Evolutionary conservation across 2,888 invertebrate species (phyloP), one percentile per base, ranked within the genome.

Genomic region (Julus scandinavius): DNA sequence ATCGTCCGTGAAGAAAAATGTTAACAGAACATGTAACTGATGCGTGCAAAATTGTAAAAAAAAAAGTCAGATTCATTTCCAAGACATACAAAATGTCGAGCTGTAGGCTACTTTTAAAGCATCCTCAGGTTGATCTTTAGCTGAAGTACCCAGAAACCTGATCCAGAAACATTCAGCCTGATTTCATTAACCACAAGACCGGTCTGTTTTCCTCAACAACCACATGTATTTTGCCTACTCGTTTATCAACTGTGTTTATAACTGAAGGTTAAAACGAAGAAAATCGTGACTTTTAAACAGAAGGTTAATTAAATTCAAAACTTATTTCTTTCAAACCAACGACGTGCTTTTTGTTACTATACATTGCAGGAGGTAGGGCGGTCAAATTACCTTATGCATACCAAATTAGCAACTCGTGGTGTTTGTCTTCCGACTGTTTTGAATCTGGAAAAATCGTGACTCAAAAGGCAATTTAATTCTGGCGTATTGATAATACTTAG

Each of bases 221-320:
- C 5, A 72, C 72, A 29, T 29, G 29, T 45, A 45, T 72, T 72
- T 9, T 72, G 11, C 72, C 72, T 29, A 72, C 72, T 11, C 13
- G 29, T 5, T 11, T 72, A 29, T 72, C 29, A 29, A 72, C 29
- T 63, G n/a, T 20, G 7, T n/a, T 20, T 29, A n/a, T n/a, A 29
- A 72, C 29, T 29, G 72, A 72, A 72, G 72, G 72, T 72, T 72
- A 72, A 5, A 29, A 6, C 29, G 2, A 72, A 11, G 29, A 72
- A 63, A 72, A 72, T 72, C 72, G 72, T 72, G 72, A 72, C 72
- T 72, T 72, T 11, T 29, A 29, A 29, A 72, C 29, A 29, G 72
- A 72, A 29, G 9, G 11, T 29, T 72, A 72, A 72, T 72, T 72
- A 72, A 72, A 72, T 29, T 72, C 29, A 72, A 29, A 29, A 17